phyloP scores from a whole-genome alignment of 2,888 invertebrate species.

The Sphaerophoria rueppellii region DNA sequence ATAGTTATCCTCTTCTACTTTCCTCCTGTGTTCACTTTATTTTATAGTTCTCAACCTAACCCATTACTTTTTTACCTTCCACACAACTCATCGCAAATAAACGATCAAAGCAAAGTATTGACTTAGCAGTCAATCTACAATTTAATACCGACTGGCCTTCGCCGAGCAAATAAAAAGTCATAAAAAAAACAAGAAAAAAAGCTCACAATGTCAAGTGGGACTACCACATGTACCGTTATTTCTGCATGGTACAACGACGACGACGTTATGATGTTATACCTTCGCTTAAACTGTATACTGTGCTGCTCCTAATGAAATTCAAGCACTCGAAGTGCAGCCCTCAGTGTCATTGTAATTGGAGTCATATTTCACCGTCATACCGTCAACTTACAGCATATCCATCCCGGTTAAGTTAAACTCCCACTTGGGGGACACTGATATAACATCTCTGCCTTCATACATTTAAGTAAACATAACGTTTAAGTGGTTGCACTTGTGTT shows the following conservation, averaged over 20 bases:
- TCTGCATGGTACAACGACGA: slow-evolving; percentile 6
- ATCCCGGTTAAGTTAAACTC: slow-evolving; percentile 26
- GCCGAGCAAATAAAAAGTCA: slow-evolving; percentile 19
- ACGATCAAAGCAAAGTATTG: slow-evolving; percentile 24
- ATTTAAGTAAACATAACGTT: not conserved
- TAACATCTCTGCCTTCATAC: not conserved
- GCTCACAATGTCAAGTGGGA: slow-evolving; percentile 70
- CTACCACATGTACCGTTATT: slow-evolving; percentile 40
- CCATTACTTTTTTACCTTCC: no score
- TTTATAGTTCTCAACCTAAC: no score
- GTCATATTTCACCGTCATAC: slow-evolving; percentile 66
- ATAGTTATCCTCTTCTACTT: no score
- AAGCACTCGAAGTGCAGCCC: slow-evolving; percentile 57
- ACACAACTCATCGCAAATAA: no score
- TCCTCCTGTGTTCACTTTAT: no score
- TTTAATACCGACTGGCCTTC: slow-evolving; percentile 72
- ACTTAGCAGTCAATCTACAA: slow-evolving; percentile 52
- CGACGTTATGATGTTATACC: not conserved
- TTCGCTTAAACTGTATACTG: not conserved
- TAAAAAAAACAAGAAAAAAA: slow-evolving; percentile 22
- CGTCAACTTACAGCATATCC: slow-evolving; percentile 29
- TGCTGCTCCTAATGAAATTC: slow-evolving; percentile 54
- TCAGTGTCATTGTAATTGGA: slow-evolving; percentile 64
- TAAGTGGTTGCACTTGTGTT: not conserved
- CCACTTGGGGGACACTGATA: slow-evolving; percentile 13